Evolutionary conservation across 2,888 invertebrate species (phyloP).

Genomic region (Dicycla oo): DNA sequence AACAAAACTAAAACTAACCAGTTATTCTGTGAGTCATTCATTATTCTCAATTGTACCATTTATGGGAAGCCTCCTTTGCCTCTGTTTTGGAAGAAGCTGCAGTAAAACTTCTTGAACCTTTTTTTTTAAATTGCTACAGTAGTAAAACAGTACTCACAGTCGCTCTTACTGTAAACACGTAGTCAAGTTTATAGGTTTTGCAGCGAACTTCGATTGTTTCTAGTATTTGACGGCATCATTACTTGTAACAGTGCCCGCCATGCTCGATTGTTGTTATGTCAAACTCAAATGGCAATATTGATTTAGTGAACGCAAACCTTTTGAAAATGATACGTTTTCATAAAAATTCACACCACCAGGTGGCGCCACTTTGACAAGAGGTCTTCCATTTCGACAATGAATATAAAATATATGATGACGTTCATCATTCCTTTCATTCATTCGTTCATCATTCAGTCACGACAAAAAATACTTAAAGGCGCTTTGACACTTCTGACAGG

Average conservation of each 20-base stretch:
- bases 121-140: neutral
- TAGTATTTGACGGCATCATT: conserved; percentile 9
- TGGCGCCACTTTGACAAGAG: too few species aligned
- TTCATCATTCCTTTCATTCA: too few species aligned
- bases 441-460: too few species aligned
- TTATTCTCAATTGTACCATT: neutral
- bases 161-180: conserved; percentile 20
- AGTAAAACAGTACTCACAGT: conserved; percentile 21
- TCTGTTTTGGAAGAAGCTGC: neutral
- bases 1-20: neutral
- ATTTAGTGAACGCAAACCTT: conserved; percentile 1
- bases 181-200: conserved; percentile 49
- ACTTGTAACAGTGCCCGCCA: conserved; percentile 1
- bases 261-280: conserved; percentile 13
- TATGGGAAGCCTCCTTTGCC: too few species aligned
- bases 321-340: too few species aligned
- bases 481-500: too few species aligned
- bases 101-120: neutral
- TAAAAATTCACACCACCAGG: too few species aligned
- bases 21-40: neutral
- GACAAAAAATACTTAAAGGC: too few species aligned
- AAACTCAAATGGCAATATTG: conserved; percentile 18
- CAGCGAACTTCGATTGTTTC: conserved; percentile 26
- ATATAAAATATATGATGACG: too few species aligned
- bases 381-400: too few species aligned